phyloP scores from a whole-genome alignment of 2,797 vertebrate genomes.

The Lagodon rhomboides region DNA sequence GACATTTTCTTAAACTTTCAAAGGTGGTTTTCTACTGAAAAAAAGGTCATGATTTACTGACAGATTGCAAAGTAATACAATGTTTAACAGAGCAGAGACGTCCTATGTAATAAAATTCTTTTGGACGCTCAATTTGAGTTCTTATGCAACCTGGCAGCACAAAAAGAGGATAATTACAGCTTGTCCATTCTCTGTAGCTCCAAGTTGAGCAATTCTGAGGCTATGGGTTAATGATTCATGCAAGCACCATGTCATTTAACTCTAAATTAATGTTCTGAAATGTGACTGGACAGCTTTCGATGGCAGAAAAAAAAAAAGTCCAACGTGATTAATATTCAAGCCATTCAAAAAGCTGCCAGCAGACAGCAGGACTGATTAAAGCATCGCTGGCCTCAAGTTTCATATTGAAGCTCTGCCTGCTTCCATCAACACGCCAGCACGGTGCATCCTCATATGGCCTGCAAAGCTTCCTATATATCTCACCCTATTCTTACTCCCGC shows the following conservation, averaged over 20 bases:
- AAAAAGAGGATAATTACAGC: constrained; percentile 64
- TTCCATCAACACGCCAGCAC: constrained; percentile 27
- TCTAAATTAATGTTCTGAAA: constrained; percentile 72
- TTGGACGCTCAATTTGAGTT: constrained; percentile 44
- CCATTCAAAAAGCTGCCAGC: constrained; percentile 54
- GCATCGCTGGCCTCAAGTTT: constrained; percentile 39
- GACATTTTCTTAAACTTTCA: neutral
- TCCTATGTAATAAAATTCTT: constrained; percentile 41
- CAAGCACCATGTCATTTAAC: constrained; percentile 70
- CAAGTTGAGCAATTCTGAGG: constrained; percentile 57
- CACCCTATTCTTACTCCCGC: constrained; percentile 21
- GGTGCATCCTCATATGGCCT: constrained; percentile 15
- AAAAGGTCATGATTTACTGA: constrained; percentile 2
- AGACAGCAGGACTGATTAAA: constrained; percentile 54
- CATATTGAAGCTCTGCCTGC: constrained; percentile 31
- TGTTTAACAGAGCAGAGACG: constrained; percentile 28
- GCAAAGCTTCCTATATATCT: constrained; percentile 37
- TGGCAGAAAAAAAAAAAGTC: constrained; percentile 32
- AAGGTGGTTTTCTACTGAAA: neutral
- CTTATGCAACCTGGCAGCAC: constrained; percentile 58
- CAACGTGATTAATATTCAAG: constrained; percentile 67
- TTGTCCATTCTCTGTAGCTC: constrained; percentile 63
- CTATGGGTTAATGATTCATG: constrained; percentile 74
- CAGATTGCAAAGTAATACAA: constrained; percentile 14
- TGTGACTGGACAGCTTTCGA: constrained; percentile 54